These are phyloP conservation scores for Typhlichthys subterraneus DNA, from an alignment of 2,797 vertebrate species.

Conservation along the genomic window DNA sequence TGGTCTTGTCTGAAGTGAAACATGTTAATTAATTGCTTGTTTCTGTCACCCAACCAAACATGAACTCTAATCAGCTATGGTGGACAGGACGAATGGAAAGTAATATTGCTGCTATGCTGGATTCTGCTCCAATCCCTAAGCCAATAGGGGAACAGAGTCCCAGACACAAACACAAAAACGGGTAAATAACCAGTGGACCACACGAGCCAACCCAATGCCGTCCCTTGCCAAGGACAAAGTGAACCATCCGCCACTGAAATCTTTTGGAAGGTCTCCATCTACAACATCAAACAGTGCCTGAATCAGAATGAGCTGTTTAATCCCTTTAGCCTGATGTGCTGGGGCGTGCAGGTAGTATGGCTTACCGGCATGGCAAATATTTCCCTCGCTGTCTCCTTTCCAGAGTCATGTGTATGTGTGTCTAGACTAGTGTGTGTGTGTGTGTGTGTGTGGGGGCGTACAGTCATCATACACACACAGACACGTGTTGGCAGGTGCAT, in stretches of 20 bases:
- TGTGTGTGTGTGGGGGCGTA: conserved; percentile 1
- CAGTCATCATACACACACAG: background rate
- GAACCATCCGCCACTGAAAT: conserved; percentile 41
- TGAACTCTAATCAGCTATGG: conserved; percentile 22
- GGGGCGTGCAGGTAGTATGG: conserved; percentile 53
- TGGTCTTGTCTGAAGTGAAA: conserved; percentile 12
- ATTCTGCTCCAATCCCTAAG: background rate
- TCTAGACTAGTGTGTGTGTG: conserved; percentile 1
- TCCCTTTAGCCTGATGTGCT: conserved; percentile 48
- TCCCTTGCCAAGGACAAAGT: conserved; percentile 58
- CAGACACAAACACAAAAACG: background rate
- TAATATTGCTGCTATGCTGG: conserved; percentile 23
- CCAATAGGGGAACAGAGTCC: background rate
- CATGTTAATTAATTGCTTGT: conserved; percentile 3
- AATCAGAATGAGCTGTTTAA: conserved; percentile 63
- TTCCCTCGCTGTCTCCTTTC: conserved; percentile 16
- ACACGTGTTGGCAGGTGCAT: conserved; percentile 31
- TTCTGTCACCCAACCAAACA: background rate
- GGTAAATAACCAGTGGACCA: background rate
- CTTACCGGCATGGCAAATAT: conserved; percentile 54
- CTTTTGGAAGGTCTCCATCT: conserved; percentile 51
- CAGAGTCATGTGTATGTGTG: conserved; percentile 17
- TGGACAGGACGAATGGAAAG: conserved; percentile 9
- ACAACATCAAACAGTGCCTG: conserved; percentile 53
- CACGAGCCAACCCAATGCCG: conserved; percentile 11